Conservation (phyloP, 2,888 invertebrate species). For the Bugula neritina region DNA sequence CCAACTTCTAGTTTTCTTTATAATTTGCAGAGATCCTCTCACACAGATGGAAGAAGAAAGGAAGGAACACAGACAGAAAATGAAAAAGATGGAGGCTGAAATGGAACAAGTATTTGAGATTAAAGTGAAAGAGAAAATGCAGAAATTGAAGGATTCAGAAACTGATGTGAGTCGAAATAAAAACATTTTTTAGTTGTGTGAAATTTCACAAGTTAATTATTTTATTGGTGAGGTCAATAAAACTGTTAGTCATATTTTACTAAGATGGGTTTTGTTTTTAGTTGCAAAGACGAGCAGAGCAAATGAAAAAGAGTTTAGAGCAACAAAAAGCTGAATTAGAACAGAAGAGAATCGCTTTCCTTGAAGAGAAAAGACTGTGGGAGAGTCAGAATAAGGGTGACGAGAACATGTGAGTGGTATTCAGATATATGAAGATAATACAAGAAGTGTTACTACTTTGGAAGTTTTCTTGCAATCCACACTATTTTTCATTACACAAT, state of each 20-base stretch:
- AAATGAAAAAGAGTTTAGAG: conserved; percentile 70
- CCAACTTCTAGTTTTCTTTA: no score
- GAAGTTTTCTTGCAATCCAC: no score
- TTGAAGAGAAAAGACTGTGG: conserved; percentile 79
- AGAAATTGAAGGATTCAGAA: conserved; percentile 91
- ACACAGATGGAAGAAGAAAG: conserved; percentile 98
- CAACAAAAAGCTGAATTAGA: conserved; percentile 86
- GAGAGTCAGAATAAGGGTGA: conserved; percentile 60
- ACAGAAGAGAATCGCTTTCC: conserved; percentile 77
- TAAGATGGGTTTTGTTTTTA: conserved; percentile 2
- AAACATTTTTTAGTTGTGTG: background rate
- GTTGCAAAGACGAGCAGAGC: conserved; percentile 71
- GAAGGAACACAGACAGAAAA: conserved; percentile 86
- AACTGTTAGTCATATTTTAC: background rate
- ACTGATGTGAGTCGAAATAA: conserved; percentile 62
- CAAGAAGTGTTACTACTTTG: no score
- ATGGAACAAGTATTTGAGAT: conserved; percentile 99
- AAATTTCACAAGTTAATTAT: conserved; percentile 1
- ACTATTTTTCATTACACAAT: no score
- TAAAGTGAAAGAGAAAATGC: conserved; percentile 93
- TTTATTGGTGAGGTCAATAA: no score
- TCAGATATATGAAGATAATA: no score
- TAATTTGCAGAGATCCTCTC: conserved; percentile 87
- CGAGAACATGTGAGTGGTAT: background rate
- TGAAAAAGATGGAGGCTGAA: conserved; percentile 97